These are phyloP conservation scores for Plagodis pulveraria DNA, from an alignment of 2,888 invertebrate genomes.

Conservation along the genomic window DNA sequence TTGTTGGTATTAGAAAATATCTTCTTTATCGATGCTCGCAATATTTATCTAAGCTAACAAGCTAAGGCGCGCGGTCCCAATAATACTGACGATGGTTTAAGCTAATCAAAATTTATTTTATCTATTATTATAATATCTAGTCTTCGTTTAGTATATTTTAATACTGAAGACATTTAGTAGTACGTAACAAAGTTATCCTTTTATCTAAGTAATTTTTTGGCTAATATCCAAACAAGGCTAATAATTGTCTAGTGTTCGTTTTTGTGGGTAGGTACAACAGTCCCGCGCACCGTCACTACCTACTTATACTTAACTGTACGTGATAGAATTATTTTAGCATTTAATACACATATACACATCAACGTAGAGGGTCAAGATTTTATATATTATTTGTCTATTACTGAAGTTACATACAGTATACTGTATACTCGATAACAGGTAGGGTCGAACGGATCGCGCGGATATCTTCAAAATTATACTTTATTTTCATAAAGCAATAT, in stretches of 20 bases:
- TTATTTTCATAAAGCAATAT: neutral
- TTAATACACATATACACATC: slow-evolving; percentile 76
- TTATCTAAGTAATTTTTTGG: neutral
- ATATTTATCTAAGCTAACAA: slow-evolving; percentile 43
- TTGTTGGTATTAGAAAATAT: slow-evolving; percentile 16
- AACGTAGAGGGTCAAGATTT: slow-evolving; percentile 57
- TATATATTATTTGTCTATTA: slow-evolving; percentile 58
- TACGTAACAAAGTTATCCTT: neutral
- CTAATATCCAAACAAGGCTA: too few species aligned
- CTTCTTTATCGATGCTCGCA: slow-evolving; percentile 23
- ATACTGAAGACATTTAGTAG: neutral
- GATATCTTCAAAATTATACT: slow-evolving; percentile 27
- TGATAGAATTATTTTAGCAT: slow-evolving; percentile 60
- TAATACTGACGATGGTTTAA: slow-evolving; percentile 34
- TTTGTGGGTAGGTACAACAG: slow-evolving; percentile 26
- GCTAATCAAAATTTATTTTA: neutral
- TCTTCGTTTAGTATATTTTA: neutral
- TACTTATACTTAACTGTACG: slow-evolving; percentile 60
- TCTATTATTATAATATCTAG: neutral
- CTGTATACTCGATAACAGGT: slow-evolving; percentile 75
- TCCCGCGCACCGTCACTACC: slow-evolving; percentile 75
- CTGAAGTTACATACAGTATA: slow-evolving; percentile 69
- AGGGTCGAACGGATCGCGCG: slow-evolving; percentile 61
- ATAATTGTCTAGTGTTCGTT: too few species aligned
- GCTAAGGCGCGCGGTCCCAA: slow-evolving; percentile 62